Conservation (phyloP, 1,140 invertebrate genomes). For the Drosophila quadrilineata region DNA sequence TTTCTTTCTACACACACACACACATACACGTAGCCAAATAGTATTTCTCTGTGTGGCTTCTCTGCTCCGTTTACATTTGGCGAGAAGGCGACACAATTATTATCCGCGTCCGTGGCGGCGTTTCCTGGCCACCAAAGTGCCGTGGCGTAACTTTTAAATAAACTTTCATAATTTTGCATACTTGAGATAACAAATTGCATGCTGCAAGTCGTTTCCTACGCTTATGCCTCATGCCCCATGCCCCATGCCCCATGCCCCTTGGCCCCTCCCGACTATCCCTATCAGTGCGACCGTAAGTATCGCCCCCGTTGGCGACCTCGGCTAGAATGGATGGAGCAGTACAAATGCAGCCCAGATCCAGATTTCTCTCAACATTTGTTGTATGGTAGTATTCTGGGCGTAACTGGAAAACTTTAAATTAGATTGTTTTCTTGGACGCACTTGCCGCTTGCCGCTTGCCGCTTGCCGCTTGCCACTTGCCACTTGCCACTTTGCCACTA, state of each 20-base stretch:
- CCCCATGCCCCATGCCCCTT: neutral
- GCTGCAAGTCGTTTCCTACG: constrained; percentile 61
- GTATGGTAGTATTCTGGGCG: too few relatives aligned
- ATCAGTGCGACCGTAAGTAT: too few relatives aligned
- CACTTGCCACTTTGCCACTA: too few relatives aligned
- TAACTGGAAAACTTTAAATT: constrained; percentile 73
- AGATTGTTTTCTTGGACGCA: constrained; percentile 63
- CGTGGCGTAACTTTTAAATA: constrained; percentile 73
- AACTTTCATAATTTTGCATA: constrained; percentile 77
- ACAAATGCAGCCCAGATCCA: neutral
- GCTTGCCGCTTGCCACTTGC: neutral
- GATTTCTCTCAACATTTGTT: constrained; percentile 42
- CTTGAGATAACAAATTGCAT: constrained; percentile 77
- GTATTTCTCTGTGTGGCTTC: constrained; percentile 24
- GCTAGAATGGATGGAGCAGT: too few relatives aligned
- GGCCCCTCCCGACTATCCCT: neutral
- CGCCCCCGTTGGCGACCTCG: too few relatives aligned
- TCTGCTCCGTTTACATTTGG: constrained; percentile 14
- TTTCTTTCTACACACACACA: too few relatives aligned
- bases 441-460: constrained; percentile 11
- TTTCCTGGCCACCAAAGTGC: constrained; percentile 56
- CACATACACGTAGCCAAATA: too few relatives aligned
- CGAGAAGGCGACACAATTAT: constrained; percentile 60
- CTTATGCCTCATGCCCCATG: neutral
- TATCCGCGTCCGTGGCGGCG: constrained; percentile 53